Conservation (phyloP, 2,113 vertebrate genomes). For the Onychorhynchus coronatus region DNA sequence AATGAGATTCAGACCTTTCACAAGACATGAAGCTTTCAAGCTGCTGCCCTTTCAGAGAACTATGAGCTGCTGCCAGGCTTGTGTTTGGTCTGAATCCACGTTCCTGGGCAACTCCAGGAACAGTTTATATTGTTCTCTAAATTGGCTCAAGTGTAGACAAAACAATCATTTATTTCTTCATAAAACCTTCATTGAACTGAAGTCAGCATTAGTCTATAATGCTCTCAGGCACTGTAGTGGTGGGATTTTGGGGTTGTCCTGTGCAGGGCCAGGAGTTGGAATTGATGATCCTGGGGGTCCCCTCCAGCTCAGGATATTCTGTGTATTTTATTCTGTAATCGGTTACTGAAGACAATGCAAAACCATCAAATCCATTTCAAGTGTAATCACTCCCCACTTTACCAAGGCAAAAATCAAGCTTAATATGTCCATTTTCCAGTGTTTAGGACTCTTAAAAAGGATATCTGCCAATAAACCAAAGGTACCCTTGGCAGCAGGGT, state of each 20-base stretch:
- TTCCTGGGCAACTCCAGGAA: background rate
- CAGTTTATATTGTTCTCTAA: background rate
- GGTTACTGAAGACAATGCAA: background rate
- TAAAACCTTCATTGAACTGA: background rate
- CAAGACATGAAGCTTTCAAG: fast-evolving
- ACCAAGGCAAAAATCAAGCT: background rate
- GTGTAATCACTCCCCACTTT: background rate
- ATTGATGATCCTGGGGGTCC: background rate
- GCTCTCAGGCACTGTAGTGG: background rate
- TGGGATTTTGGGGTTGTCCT: background rate
- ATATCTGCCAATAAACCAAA: background rate
- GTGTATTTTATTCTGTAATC: background rate
- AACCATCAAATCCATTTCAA: background rate
- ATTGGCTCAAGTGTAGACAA: background rate
- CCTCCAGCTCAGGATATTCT: background rate
- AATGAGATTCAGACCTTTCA: background rate
- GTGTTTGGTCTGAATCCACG: background rate
- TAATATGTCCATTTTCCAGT: background rate
- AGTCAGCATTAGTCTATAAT: background rate
- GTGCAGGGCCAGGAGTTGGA: background rate
- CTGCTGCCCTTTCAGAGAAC: background rate
- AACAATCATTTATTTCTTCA: background rate
- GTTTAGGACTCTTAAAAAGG: background rate
- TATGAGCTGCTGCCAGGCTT: background rate
- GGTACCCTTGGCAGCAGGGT: background rate